A percentile compares a stretch with the other conserved stretches of the same genome.
Conservation (phyloP, 64 coral and sea anemone species). For the Porites australiensis region DNA sequence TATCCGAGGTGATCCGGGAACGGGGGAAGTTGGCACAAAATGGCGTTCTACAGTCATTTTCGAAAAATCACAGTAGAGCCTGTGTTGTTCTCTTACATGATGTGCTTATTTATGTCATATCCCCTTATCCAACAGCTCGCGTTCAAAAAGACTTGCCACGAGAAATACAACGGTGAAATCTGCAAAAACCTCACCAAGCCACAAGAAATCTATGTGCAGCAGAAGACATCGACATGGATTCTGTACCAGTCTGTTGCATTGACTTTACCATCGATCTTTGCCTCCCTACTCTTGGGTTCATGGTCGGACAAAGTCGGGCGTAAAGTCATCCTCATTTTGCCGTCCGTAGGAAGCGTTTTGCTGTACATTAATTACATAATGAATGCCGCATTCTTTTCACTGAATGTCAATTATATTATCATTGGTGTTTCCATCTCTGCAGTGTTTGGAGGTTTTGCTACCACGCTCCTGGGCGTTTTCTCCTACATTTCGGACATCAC, state of each 20-base stretch:
- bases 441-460: constrained; percentile 92
- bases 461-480: constrained; percentile 81
- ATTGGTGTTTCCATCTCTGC: constrained; percentile 87
- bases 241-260: constrained; percentile 79
- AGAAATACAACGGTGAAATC: constrained; percentile 58
- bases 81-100: constrained; percentile 88
- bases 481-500: constrained; percentile 93
- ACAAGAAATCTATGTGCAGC: constrained; percentile 62
- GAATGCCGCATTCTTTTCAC: constrained; percentile 76
- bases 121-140: constrained; percentile 86
- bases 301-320: constrained; percentile 96
- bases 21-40: background rate
- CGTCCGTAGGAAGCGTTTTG: constrained; percentile 63
- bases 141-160: constrained; percentile 81
- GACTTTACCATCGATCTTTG: constrained; percentile 79
- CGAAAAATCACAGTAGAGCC: constrained; percentile 85
- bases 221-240: constrained; percentile 88
- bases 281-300: constrained; percentile 81
- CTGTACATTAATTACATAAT: constrained; percentile 73
- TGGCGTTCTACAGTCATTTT: constrained; percentile 20
- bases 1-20: no score
- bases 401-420: constrained; percentile 71
- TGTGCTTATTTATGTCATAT: constrained; percentile 79
- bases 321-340: constrained; percentile 76
- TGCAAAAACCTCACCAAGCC: constrained; percentile 73